Conservation (phyloP, 1,140 invertebrate genomes). For the Drosophila kohkoa region DNA sequence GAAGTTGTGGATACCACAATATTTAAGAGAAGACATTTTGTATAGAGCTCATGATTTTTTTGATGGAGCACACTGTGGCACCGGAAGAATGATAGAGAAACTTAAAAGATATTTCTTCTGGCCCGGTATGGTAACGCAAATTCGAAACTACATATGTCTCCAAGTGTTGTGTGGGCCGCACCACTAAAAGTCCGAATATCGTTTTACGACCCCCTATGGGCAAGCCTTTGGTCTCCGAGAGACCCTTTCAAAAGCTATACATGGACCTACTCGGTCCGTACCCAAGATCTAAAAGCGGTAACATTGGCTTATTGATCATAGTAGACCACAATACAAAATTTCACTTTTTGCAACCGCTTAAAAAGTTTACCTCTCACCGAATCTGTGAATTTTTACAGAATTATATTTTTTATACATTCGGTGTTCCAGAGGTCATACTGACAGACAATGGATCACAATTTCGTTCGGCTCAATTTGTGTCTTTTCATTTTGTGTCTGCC, state of each 20-base stretch:
- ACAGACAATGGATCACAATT: background rate
- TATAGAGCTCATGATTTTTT: constrained; percentile 19
- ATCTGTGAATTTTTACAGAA: constrained; percentile 24
- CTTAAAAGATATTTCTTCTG: background rate
- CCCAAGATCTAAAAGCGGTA: constrained; percentile 29
- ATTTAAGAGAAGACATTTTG: background rate
- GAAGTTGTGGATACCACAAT: constrained; percentile 30
- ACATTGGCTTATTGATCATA: constrained; percentile 16
- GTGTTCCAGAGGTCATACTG: constrained; percentile 10
- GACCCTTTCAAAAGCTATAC: constrained; percentile 31
- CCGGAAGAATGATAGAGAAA: background rate
- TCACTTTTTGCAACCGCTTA: constrained; percentile 13
- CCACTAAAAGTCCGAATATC: constrained; percentile 21
- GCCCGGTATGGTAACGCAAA: background rate
- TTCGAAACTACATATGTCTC: background rate
- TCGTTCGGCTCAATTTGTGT: background rate
- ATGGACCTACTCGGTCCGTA: constrained; percentile 21
- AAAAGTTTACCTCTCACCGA: constrained; percentile 4
- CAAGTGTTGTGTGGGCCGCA: constrained; percentile 16
- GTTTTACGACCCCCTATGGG: constrained; percentile 27
- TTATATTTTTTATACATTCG: constrained; percentile 15
- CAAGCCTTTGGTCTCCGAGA: constrained; percentile 14
- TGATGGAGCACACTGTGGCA: constrained; percentile 24
- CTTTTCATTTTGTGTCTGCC: too few relatives aligned
- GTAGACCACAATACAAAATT: constrained; percentile 34